Base-by-base conservation (phyloP, 2,113 vertebrate species). In the Labeo rohita region DNA sequence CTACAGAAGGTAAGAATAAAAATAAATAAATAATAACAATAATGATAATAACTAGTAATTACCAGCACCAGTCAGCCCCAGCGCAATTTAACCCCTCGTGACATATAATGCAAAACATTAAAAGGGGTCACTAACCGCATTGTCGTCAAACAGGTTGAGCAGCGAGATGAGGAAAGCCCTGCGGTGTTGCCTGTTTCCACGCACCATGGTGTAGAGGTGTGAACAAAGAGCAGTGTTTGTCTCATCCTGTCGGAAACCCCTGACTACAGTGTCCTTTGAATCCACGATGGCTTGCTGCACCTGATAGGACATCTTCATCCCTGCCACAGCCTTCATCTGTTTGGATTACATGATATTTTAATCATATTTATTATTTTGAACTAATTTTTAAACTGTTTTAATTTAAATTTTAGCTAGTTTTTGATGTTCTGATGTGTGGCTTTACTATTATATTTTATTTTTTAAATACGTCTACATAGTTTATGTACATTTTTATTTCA, bases 241-340 rank as follows among this genome's bases (percentile, higher is more conserved):
- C 91, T 99, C 98, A 3, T 99, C 98, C 0, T 97, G 97, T 79
- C 98, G 94, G 94, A 97, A 99, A 21, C 98, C 98, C 91, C 98
- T 94, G 6, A 99, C 96, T 50, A 98, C 94, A 59, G 52, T 56
- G 95, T 93, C n/a, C 82, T 95, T 95, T 0, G 93, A 94, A 87
- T 49, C 87, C 45, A 95, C 94, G 45, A 99, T 99, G 73, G 97
- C 96, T 89, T 98, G 97, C 88, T 99, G 98, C 85, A 99, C 95
- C 88, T 96, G 97, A 95, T 98, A 99, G 9, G 98, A 99, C 98
- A 99, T 99, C 94, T 99, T 99, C 96, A 99, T 98, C 90, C 98
- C 98, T 63, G 98, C 98, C 82, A 99, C 98, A 13, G 98, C 98
- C 95, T 99, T 99, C 98, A 99, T 99, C 98, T 99, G 93, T 21